Base-by-base conservation (phyloP, 1,140 invertebrate genomes). In the Saccostrea echinata region DNA sequence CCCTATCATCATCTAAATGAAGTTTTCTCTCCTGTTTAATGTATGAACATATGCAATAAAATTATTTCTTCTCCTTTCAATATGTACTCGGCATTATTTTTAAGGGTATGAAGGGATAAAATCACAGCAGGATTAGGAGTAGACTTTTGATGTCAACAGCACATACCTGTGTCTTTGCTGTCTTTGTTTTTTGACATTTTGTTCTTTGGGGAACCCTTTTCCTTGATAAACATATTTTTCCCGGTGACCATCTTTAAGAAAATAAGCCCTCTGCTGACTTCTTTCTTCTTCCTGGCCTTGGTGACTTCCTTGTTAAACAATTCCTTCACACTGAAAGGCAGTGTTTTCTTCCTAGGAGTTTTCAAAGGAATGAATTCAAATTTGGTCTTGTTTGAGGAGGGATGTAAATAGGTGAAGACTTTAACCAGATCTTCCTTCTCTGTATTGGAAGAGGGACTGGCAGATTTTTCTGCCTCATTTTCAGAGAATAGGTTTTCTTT, bases 251-350 rank as follows among this genome's bases (percentile, higher is more conserved):
- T 35, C 52, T 88, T 84, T 84, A 21, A 84, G 57, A 68, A 71
- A 51, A 71, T 87, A 30, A 35, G 61, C n/a, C 43, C 86, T 64
- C 16, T 64, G 64, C 13, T 84, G n/a, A 64, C 55, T 12, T 35
- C 76, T 21, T 76, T 85, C 13, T 24, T 85, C 53, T 53, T 88
- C 83, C 53, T 88, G 51, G 24, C 80, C 8, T 83, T 88, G 53
- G n/a, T 64, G 24, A 88, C 84, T 24, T 85, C 84, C 71, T 85
- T 84, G 33, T 86, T 84, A 30, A 88, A 88, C 43, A 88, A 64
- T n/a, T 88, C 30, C 82, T 83, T 88, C 35, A 88, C 87, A 86
- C 85, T 83, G n/a, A 88, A 88, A 51, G 87, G 87, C 21, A 88
- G 87, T 3, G 84, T 85, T 57, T 55, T 84, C 30, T 55, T 84